Conservation (phyloP, 2,888 invertebrate species). For the Smittia aterrima region DNA sequence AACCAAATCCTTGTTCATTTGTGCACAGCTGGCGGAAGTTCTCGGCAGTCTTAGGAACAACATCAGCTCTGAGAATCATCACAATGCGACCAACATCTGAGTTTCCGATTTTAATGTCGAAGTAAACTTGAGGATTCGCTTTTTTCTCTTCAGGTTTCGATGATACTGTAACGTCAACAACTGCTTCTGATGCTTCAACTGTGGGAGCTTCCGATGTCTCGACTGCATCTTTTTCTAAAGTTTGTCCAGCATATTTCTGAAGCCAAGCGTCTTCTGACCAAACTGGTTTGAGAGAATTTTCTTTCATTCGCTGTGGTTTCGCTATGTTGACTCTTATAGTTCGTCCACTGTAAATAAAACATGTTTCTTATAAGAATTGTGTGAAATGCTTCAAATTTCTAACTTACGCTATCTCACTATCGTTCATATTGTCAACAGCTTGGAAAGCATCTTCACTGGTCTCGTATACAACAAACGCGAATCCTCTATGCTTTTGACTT, state of each 20-base stretch:
- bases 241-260: slow-evolving; percentile 95
- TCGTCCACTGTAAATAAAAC: slow-evolving; percentile 67
- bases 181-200: slow-evolving; percentile 44
- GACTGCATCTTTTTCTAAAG: slow-evolving; percentile 60
- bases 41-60: slow-evolving; percentile 92
- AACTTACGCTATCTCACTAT: slow-evolving; percentile 43
- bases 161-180: slow-evolving; percentile 48
- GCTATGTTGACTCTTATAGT: slow-evolving; percentile 96
- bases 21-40: slow-evolving; percentile 93
- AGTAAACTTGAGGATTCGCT: slow-evolving; percentile 86
- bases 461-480: slow-evolving; percentile 98
- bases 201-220: slow-evolving; percentile 53
- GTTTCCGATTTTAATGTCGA: slow-evolving; percentile 90
- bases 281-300: slow-evolving; percentile 90
- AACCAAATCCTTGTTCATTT: slow-evolving; percentile 96
- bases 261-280: slow-evolving; percentile 99
- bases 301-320: slow-evolving; percentile 93
- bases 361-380: slow-evolving; percentile 29
- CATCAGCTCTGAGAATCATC: slow-evolving; percentile 86
- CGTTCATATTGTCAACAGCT: slow-evolving; percentile 98
- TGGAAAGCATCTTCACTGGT: slow-evolving; percentile 96
- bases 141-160: slow-evolving; percentile 52
- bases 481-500: slow-evolving; percentile 92
- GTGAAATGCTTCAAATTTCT: neutral
- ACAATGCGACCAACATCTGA: slow-evolving; percentile 85